These are phyloP conservation scores for Morelia viridis DNA, from an alignment of 2,797 vertebrate genomes.

Conservation along the genomic window DNA sequence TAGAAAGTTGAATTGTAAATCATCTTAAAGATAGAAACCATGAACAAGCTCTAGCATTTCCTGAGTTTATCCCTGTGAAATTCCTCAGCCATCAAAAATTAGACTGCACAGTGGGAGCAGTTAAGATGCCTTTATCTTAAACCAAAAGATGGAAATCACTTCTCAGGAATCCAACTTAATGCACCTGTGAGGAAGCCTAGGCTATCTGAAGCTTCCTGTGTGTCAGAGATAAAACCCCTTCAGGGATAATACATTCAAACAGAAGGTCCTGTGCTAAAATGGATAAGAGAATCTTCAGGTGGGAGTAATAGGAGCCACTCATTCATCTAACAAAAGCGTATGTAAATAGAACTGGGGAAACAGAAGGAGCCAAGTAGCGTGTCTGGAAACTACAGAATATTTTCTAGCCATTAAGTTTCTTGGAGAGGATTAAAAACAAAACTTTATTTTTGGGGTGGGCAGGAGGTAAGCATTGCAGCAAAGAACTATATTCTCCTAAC, in stretches of 20 bases:
- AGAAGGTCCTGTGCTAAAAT: constrained; percentile 7
- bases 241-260: neutral
- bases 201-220: neutral
- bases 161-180: constrained; percentile 2
- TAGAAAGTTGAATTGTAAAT: neutral
- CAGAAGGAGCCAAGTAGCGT: neutral
- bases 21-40: neutral
- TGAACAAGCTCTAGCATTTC: neutral
- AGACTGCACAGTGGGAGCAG: neutral
- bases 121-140: constrained; percentile 3
- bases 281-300: neutral
- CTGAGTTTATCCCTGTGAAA: neutral
- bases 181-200: neutral
- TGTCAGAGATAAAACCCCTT: neutral
- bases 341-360: neutral
- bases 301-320: neutral
- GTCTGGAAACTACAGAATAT: constrained; percentile 25
- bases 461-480: constrained; percentile 40
- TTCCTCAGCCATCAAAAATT: neutral
- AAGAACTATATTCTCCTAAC: neutral
- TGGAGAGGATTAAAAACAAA: neutral
- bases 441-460: neutral
- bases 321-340: neutral
- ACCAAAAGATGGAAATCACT: neutral
- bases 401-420: constrained; percentile 48